Evolutionary conservation across 2,888 invertebrate genomes (phyloP).

Genomic region (Antheraea yamamai): DNA sequence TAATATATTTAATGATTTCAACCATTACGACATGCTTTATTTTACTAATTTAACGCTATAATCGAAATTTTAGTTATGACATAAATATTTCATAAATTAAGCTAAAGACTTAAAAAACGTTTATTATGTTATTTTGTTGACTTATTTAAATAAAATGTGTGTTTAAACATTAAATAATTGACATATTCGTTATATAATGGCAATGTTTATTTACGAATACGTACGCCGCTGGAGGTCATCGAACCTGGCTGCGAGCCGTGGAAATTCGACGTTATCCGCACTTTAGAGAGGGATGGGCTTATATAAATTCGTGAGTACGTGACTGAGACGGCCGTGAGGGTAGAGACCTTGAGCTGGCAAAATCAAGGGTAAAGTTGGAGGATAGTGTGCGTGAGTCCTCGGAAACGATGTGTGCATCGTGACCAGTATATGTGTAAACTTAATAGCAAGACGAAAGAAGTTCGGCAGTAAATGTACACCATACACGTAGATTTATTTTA

Average conservation of each 20-base stretch:
- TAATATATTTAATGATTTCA: no score
- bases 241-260: constrained; percentile 69
- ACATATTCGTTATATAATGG: constrained; percentile 62
- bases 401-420: constrained; percentile 50
- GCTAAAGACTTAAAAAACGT: no score
- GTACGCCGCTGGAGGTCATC: constrained; percentile 67
- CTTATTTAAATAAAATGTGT: not conserved
- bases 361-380: constrained; percentile 78
- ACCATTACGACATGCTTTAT: no score
- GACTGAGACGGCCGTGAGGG: constrained; percentile 65
- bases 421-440: constrained; percentile 34
- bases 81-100: no score
- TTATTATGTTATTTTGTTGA: not conserved
- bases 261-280: constrained; percentile 75
- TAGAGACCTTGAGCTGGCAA: constrained; percentile 82
- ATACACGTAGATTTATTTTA: not conserved
- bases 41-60: no score
- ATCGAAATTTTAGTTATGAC: no score
- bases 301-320: constrained; percentile 53
- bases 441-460: constrained; percentile 40
- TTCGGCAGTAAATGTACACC: constrained; percentile 30
- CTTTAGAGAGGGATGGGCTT: constrained; percentile 63
- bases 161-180: constrained; percentile 26
- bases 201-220: constrained; percentile 81
- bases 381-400: constrained; percentile 61